These are phyloP conservation scores for Seira sanloemensis DNA, from an alignment of 2,888 invertebrate species.

Conservation along the genomic window DNA sequence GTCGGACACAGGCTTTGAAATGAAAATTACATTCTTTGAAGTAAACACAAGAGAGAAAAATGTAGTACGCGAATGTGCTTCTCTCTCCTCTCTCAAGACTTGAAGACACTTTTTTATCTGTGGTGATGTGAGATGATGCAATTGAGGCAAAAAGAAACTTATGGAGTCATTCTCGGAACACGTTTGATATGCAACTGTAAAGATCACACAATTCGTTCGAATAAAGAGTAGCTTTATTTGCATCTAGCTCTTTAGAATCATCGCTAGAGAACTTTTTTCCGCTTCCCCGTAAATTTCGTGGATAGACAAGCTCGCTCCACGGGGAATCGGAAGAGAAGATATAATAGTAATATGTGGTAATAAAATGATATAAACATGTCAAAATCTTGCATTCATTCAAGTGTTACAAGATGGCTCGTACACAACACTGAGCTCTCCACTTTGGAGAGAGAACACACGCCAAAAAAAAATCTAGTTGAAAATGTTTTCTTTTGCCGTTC, in stretches of 20 bases:
- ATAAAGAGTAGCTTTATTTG: not conserved
- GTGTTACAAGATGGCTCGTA: not conserved
- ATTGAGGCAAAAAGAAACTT: not conserved
- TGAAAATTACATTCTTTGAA: conserved; percentile 28
- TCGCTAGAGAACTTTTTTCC: too few species aligned
- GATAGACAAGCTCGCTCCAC: conserved; percentile 44
- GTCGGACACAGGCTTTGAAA: conserved; percentile 55
- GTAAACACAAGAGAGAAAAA: not conserved
- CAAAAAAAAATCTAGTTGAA: too few species aligned
- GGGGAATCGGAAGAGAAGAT: conserved; percentile 52
- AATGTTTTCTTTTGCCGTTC: not conserved
- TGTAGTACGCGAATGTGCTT: not conserved
- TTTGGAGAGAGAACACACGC: not conserved
- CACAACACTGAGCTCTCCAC: not conserved
- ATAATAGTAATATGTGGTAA: conserved; percentile 55
- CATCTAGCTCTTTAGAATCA: not conserved
- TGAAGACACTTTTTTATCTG: too few species aligned
- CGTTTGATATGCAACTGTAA: not conserved
- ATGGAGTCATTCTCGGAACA: not conserved
- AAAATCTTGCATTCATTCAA: conserved; percentile 52
- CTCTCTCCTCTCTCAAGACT: not conserved
- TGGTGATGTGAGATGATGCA: not conserved
- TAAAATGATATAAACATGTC: conserved; percentile 64
- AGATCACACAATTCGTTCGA: not conserved
- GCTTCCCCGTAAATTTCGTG: conserved; percentile 29